Evolutionary conservation across 2,113 vertebrate genomes (phyloP).

Genomic region (Oceanites oceanicus): DNA sequence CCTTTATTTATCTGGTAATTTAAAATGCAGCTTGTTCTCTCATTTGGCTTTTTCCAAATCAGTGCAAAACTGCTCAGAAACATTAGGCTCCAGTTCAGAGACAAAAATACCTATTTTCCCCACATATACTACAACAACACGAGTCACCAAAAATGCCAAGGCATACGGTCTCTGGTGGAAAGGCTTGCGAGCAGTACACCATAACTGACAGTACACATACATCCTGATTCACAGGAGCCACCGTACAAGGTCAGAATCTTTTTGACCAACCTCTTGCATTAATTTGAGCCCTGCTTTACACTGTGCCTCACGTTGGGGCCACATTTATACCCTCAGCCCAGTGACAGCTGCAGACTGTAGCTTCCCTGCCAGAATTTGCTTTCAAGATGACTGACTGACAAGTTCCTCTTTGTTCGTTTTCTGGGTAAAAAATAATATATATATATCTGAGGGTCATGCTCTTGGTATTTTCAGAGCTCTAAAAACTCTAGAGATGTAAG

Average conservation of each 20-base stretch:
- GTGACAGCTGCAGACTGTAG: conserved; percentile 28
- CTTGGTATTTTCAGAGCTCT: conserved; percentile 70
- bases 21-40: not conserved
- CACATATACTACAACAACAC: accelerated
- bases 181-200: not conserved
- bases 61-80: not conserved
- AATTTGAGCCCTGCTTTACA: not conserved
- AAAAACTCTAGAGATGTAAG: conserved; percentile 60
- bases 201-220: not conserved
- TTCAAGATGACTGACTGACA: conserved; percentile 67
- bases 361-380: conserved; percentile 31
- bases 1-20: not conserved
- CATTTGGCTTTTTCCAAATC: not conserved
- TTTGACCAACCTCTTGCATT: not conserved
- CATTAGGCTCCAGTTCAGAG: not conserved
- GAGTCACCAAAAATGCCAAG: not conserved
- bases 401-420: conserved; percentile 54
- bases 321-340: conserved; percentile 2
- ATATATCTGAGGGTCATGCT: conserved; percentile 57
- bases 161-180: not conserved
- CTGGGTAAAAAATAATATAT: not conserved
- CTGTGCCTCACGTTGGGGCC: not conserved
- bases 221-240: not conserved
- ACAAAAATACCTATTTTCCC: not conserved
- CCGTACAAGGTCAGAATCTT: not conserved